Conservation (phyloP, 2,113 vertebrate genomes). For the Lagopus leucura region DNA sequence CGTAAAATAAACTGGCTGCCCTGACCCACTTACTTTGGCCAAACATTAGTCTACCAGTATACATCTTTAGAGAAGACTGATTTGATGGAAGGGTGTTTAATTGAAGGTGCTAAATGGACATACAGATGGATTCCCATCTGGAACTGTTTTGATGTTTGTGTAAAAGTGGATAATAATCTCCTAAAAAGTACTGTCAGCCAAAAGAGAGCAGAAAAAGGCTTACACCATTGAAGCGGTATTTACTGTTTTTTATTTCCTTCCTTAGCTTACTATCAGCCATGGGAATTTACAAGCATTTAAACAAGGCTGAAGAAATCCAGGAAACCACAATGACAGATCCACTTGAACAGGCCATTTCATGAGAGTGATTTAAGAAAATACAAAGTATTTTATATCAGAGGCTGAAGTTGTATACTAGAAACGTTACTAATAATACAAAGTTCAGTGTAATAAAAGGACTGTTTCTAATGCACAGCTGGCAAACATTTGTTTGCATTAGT, state of each 20-base stretch:
- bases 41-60: neutral
- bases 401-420: conserved; percentile 3
- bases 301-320: conserved; percentile 63
- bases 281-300: conserved; percentile 72
- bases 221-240: conserved; percentile 62
- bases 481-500: neutral
- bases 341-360: conserved; percentile 57
- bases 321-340: conserved; percentile 61
- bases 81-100: conserved; percentile 26
- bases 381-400: conserved; percentile 11
- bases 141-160: conserved; percentile 60
- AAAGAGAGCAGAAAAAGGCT: conserved; percentile 55
- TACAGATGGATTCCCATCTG: conserved; percentile 37
- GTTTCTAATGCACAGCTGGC: neutral
- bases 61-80: neutral
- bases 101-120: conserved; percentile 43
- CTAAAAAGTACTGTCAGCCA: conserved; percentile 42
- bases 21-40: conserved; percentile 17
- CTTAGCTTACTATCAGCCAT: conserved; percentile 52
- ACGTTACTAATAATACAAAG: neutral
- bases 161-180: conserved; percentile 66
- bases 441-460: neutral
- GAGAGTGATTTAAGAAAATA: conserved; percentile 27
- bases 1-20: conserved; percentile 35
- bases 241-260: conserved; percentile 66